Conservation (phyloP, 2,888 invertebrate genomes). For the Folsomia manolachei region DNA sequence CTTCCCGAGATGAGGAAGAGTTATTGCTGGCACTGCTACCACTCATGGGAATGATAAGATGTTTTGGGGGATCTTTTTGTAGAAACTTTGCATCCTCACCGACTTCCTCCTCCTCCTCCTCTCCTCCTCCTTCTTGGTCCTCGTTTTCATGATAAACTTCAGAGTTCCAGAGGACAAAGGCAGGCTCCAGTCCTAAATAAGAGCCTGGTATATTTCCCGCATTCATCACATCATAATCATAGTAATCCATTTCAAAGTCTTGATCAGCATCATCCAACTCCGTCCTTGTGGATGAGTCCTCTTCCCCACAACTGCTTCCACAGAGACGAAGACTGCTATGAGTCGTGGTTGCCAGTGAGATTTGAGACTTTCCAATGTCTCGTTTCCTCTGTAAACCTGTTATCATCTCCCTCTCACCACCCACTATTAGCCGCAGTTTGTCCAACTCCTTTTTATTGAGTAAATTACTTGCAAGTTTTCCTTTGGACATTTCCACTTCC, state of each 20-base stretch:
- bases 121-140: conserved; percentile 4
- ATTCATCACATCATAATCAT: conserved; percentile 52
- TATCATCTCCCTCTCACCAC: background rate
- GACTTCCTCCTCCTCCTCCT: conserved; percentile 9
- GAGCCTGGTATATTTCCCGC: conserved; percentile 52
- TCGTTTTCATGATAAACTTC: conserved; percentile 37
- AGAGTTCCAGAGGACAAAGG: conserved; percentile 51
- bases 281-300: conserved; percentile 27
- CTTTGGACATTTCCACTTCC: background rate
- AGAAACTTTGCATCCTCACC: background rate
- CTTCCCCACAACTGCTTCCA: conserved; percentile 32
- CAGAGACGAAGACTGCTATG: conserved; percentile 21
- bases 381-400: conserved; percentile 15
- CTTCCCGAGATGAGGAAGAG: conserved; percentile 14
- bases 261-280: conserved; percentile 47
- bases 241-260: conserved; percentile 52
- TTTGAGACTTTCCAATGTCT: conserved; percentile 30
- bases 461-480: conserved; percentile 17
- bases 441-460: conserved; percentile 19
- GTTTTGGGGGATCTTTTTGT: background rate
- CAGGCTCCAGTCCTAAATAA: conserved; percentile 51
- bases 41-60: conserved; percentile 9
- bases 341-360: conserved; percentile 40
- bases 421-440: conserved; percentile 15
- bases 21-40: background rate